Evolutionary conservation across 1,140 invertebrate genomes (phyloP).

Genomic region (Drosophila carrolli): DNA sequence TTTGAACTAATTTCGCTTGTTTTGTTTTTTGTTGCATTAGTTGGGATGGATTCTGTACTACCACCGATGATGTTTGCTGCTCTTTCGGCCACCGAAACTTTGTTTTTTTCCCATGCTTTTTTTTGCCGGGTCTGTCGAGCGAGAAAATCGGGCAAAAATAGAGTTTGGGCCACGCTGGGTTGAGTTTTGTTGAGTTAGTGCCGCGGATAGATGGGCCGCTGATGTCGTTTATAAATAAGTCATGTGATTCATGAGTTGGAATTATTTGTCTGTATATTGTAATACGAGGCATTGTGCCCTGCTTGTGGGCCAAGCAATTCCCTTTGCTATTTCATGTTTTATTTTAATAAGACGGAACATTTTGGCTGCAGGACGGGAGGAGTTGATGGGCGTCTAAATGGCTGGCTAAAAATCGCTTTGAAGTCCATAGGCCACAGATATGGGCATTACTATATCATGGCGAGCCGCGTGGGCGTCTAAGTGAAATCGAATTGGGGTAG

Average conservation of each 20-base stretch:
- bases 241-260: constrained; percentile 72
- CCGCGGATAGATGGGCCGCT: constrained; percentile 46
- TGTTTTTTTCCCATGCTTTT: constrained; percentile 35
- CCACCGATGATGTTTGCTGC: constrained; percentile 48
- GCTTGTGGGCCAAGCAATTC: constrained; percentile 43
- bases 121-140: constrained; percentile 56
- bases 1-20: constrained; percentile 78
- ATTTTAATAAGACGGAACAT: constrained; percentile 28
- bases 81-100: constrained; percentile 42
- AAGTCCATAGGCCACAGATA: constrained; percentile 21
- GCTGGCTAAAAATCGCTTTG: constrained; percentile 45
- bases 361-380: neutral
- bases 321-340: constrained; percentile 22
- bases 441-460: constrained; percentile 11
- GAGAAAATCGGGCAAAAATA: constrained; percentile 70
- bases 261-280: constrained; percentile 61
- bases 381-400: constrained; percentile 53
- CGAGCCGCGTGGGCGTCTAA: constrained; percentile 45
- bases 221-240: constrained; percentile 75
- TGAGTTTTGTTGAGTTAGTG: constrained; percentile 30
- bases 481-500: constrained; percentile 53
- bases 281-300: constrained; percentile 34
- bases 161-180: constrained; percentile 58
- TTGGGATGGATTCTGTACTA: constrained; percentile 32
- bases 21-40: constrained; percentile 49